phyloP scores from a whole-genome alignment of 2,113 vertebrate species.

The Phoxinus phoxinus region DNA sequence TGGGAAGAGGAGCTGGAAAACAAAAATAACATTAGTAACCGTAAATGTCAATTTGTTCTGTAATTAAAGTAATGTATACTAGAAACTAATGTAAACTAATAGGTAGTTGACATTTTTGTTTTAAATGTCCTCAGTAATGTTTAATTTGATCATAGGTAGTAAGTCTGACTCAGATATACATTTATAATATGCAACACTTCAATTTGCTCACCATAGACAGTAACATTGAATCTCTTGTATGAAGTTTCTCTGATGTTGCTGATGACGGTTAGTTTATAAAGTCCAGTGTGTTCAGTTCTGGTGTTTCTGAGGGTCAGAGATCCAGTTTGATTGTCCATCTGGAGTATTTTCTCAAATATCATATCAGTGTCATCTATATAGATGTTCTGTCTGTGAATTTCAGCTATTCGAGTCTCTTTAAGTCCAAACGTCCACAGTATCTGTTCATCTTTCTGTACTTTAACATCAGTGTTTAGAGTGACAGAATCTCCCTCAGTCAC shows the following conservation, averaged over 20 bases:
- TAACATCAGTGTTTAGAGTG: not conserved
- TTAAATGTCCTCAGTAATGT: too few relatives aligned
- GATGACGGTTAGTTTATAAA: not conserved
- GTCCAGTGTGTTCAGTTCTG: not conserved
- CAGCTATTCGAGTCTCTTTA: not conserved
- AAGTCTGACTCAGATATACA: too few relatives aligned
- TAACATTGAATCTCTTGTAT: not conserved
- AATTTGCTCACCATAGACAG: not conserved
- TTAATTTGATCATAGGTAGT: too few relatives aligned
- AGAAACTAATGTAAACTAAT: too few relatives aligned
- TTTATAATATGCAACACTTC: too few relatives aligned
- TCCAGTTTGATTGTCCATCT: not conserved
- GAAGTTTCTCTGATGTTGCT: not conserved
- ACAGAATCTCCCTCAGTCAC: slow-evolving; percentile 20
- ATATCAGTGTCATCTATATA: not conserved
- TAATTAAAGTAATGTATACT: too few relatives aligned
- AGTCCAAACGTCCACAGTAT: slow-evolving; percentile 26
- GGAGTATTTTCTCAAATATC: not conserved
- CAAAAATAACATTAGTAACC: not conserved
- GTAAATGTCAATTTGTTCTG: too few relatives aligned
- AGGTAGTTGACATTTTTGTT: too few relatives aligned
- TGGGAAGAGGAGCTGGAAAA: not conserved
- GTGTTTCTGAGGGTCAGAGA: slow-evolving; percentile 33
- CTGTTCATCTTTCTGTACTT: not conserved
- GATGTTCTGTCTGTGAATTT: fast-evolving